Conservation (phyloP, 53 echinoderm and acorn worm species). For the Stichopus horrens region DNA sequence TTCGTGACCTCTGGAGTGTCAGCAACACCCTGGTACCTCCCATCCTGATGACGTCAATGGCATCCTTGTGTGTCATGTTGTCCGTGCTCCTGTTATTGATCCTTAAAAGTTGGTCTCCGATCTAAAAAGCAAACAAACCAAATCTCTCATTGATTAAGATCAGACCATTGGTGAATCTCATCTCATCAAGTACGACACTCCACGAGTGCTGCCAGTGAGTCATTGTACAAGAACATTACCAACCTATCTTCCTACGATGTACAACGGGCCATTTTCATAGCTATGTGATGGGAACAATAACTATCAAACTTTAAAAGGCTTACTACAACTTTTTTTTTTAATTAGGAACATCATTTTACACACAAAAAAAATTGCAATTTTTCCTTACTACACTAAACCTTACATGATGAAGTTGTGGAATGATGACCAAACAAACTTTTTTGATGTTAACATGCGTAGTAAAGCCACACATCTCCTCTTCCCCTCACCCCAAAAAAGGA, state of each 20-base stretch:
- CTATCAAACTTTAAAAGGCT: not conserved
- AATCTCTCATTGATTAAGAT: too few relatives aligned
- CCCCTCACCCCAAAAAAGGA: not conserved
- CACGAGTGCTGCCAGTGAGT: too few relatives aligned
- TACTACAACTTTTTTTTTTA: not conserved
- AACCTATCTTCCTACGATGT: too few relatives aligned
- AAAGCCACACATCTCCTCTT: too few relatives aligned
- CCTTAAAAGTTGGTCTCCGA: conserved; percentile 87
- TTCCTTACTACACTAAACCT: not conserved
- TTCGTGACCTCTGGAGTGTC: conserved; percentile 61
- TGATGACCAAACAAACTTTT: too few relatives aligned
- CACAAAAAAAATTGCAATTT: not conserved
- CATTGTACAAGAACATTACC: too few relatives aligned
- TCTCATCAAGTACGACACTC: too few relatives aligned
- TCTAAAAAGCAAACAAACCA: conserved; percentile 40
- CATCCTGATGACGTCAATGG: conserved; percentile 74
- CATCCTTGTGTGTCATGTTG: conserved; percentile 82
- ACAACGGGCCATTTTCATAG: too few relatives aligned
- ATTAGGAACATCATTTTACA: not conserved
- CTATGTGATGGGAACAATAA: not conserved
- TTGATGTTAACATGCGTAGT: too few relatives aligned
- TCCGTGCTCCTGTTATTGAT: conserved; percentile 84
- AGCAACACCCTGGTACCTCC: conserved; percentile 71
- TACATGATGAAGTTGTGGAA: too few relatives aligned
- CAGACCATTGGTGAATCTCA: too few relatives aligned